Evolutionary conservation across 2,888 invertebrate genomes (phyloP), one percentile per base, ranked within the genome.

Genomic region (Conchocele bisecta): DNA sequence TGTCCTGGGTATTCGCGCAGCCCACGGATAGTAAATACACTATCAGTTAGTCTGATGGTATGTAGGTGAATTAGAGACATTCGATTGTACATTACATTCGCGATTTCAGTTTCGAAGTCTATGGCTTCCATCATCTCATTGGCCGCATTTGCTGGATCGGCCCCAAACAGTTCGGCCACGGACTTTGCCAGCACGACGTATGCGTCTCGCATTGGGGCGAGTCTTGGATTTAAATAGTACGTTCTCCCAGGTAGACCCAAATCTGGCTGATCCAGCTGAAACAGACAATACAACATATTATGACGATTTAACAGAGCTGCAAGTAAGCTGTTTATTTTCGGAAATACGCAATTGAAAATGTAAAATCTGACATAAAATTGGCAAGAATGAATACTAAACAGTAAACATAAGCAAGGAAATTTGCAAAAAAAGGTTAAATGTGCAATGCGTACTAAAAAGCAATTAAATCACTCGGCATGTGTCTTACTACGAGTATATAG

Each of bases 261-360:
- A 0, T 96, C 96, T 11, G 97, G 96, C 93, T 98, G 98, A 89
- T 98, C 98, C 53, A 98, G 94, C 95, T 97, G 91, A 41, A 74
- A 65, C 39, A 59, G 57, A 57, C n/a, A 20, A 7, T n/a, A 39
- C 15, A 39, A 11, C 20, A 56, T 17, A 29, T 7, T 22, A 22
- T 42, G 44, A 39, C 28, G 20, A 13, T 15, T 44, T 9, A 44
- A 17, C 9, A 17, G 9, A 44, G 13, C 11, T 44, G 20, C 20
- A 44, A 15, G 11, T 15, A 13, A n/a, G n/a, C n/a, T n/a, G n/a
- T n/a, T n/a, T n/a, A n/a, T n/a, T n/a, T n/a, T n/a, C n/a, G n/a
- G n/a, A 15, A 13, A 41, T 7, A 41, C n/a, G 22, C 42, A 20
- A 20, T 5, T 22, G 22, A 22, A 41, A 17, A 41, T 35, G 15